Base-by-base conservation (phyloP, 2,113 vertebrate species). In the Ammodytes marinus region DNA sequence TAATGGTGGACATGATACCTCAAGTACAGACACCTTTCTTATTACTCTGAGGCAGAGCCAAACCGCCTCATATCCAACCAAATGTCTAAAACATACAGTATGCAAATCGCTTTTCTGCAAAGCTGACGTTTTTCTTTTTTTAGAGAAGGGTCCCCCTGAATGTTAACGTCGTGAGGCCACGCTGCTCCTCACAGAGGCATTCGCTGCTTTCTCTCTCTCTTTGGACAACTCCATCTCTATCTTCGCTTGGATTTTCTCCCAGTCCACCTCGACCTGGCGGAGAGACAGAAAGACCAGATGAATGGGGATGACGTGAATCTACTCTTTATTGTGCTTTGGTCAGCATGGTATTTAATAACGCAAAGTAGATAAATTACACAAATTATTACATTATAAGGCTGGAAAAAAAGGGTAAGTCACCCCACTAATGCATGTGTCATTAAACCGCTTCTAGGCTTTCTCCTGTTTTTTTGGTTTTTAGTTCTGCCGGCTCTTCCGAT, bases 181-280 rank as follows among this genome's bases (percentile, higher is more conserved):
- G 17, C 89, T 96, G 86, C 61, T 92, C 91, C 95, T 96, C 76
- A 82, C 84, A 19, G 95, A 86, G 13, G 67, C 59, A 74, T 87
- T 92, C 3, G 95, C 94, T 46, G 96, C 95, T 77, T 89, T 86
- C 77, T 98, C 97, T 64, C 95, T 92, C 82, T 99, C 98, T 89
- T 96, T 97, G 3, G 95, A 90, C 59, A 99, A 90, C 92, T 99
- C 98, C 96, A 98, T 94, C 85, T 99, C 96, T 37, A 99, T 97
- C 93, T 99, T 99, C 46, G 95, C 97, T 94, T 96, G 97, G 92
- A 99, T 97, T 95, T 99, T 99, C 73, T 97, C 95, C 98, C 98
- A 99, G 79, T 99, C 96, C 86, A 99, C 96, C 91, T 98, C 96
- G 83, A 99, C 96, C 98, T 99, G 92, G 65, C 39, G 88, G 57